phyloP scores from a whole-genome alignment of 2,113 vertebrate genomes.

The Herpailurus yagouaroundi region DNA sequence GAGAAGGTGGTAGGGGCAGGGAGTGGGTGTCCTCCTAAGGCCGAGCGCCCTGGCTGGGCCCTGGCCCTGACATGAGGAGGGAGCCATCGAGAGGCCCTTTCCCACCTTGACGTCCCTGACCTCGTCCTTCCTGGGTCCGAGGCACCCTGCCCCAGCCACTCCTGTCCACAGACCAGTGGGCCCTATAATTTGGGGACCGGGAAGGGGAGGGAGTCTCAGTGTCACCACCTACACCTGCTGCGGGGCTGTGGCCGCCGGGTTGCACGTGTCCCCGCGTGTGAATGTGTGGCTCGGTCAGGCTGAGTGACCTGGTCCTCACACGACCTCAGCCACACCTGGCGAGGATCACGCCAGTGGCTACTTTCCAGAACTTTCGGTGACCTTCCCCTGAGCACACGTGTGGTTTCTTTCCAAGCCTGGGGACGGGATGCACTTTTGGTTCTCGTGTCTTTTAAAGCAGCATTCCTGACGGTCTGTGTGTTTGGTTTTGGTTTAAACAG shows the following conservation, averaged over 20 bases:
- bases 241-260: neutral
- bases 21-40: neutral
- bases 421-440: slow-evolving; percentile 51
- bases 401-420: slow-evolving; percentile 55
- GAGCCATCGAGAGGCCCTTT: neutral
- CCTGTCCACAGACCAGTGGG: neutral
- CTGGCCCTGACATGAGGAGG: neutral
- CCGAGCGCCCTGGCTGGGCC: neutral
- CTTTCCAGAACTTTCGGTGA: neutral
- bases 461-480: neutral
- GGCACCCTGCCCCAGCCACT: neutral
- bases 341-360: neutral
- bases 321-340: neutral
- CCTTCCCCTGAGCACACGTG: neutral
- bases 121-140: neutral
- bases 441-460: neutral
- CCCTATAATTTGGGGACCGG: neutral
- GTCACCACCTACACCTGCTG: neutral
- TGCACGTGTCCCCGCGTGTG: neutral
- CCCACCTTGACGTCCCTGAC: fast-evolving
- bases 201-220: neutral
- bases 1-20: neutral
- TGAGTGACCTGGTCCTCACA: neutral
- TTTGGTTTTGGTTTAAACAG: slow-evolving; percentile 42
- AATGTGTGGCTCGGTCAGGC: slow-evolving; percentile 5